Conservation (phyloP, 2,797 vertebrate species). For the Ceyx erithaca region DNA sequence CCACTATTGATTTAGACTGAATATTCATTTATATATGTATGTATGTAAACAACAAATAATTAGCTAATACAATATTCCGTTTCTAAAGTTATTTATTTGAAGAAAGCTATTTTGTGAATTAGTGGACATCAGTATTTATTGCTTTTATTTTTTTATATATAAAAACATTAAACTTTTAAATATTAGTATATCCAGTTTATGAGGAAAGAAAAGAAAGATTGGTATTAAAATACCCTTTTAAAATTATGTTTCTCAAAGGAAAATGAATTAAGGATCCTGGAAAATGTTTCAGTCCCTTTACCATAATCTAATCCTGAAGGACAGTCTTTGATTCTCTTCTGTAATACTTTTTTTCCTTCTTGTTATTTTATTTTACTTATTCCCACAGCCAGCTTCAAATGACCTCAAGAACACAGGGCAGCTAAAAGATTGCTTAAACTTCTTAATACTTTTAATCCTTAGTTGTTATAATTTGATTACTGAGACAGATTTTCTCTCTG, state of each 20-base stretch:
- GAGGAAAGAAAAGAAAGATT: background rate
- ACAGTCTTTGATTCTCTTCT: constrained; percentile 56
- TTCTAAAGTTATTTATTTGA: background rate
- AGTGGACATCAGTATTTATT: background rate
- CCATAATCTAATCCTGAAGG: constrained; percentile 67
- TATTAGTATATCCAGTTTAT: background rate
- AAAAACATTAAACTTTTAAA: background rate
- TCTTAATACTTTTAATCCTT: constrained; percentile 85
- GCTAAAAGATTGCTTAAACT: constrained; percentile 80
- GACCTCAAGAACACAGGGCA: constrained; percentile 70
- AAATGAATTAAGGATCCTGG: constrained; percentile 51
- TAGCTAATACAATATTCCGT: background rate
- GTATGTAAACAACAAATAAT: background rate
- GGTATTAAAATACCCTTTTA: constrained; percentile 16
- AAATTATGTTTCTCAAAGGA: constrained; percentile 48
- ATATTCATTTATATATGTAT: background rate
- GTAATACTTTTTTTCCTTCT: constrained; percentile 60
- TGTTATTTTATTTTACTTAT: constrained; percentile 74
- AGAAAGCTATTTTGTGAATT: background rate
- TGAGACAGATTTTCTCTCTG: constrained; percentile 82
- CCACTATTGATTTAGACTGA: background rate
- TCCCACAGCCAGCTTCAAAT: constrained; percentile 75
- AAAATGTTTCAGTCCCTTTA: constrained; percentile 61
- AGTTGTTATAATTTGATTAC: constrained; percentile 86
- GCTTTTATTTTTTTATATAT: background rate